Base-by-base conservation (phyloP, 2,113 vertebrate species). In the Sakesphorus luctuosus region DNA sequence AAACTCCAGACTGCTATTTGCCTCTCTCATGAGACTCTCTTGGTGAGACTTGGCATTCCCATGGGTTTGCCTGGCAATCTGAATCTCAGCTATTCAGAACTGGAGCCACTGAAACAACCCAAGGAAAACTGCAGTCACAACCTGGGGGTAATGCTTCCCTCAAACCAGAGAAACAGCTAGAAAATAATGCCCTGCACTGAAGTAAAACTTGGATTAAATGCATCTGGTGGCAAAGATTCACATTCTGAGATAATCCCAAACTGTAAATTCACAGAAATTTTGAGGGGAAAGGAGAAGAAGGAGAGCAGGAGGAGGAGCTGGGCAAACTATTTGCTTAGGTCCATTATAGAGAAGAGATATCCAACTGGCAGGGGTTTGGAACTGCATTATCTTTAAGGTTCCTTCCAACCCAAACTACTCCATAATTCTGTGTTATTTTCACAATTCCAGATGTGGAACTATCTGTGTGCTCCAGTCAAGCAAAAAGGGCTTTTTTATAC, bases 241-340 rank as follows among this genome's bases (percentile, higher is more conserved):
- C 2, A 0, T 61, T 58, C 47, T 79, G 33, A 84, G 26, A 40
- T 68, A 65, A 66, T 66, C 26, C 36, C 53, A 76, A 33, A 65
- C 10, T 59, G 58, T 40, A 56, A 96, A 67, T 40, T 67, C 17
- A 59, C 62, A 74, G n/a, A 80, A 18, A 47, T 61, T 61, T 38
- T 36, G 31, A 2, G 6, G 3, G 6, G 8, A 4, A 5, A 13
- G 35, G 16, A 11, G 20, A 25, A 14, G 10, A 13, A 61, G 9
- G 43, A 56, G n/a, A 31, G 67, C 21, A 46, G 76, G 33, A 55
- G 9, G 23, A 67, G 63, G 47, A 90, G 35, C 18, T 95, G 56
- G 12, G 33, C 50, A 28, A 3, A 78, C 26, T 21, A 20, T 85
- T 74, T 82, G 25, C 35, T 72, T 90, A 44, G 79, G 23, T 44